These are phyloP conservation scores for Drosophila melanocephala DNA, from an alignment of 2,888 invertebrate species.

Conservation along the genomic window DNA sequence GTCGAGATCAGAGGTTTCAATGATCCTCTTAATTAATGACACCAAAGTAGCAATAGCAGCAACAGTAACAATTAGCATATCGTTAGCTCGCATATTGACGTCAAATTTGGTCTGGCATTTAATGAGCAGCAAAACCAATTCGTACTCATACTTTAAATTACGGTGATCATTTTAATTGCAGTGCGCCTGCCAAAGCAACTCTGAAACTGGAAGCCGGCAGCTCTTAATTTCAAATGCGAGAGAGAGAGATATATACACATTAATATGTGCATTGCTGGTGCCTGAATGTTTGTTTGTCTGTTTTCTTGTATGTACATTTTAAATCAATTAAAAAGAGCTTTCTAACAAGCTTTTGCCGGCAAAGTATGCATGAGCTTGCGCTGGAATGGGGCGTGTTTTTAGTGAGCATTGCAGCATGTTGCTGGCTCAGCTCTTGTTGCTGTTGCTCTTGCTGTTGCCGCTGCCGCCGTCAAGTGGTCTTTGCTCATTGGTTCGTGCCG, in stretches of 20 bases:
- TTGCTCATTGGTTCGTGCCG: constrained; percentile 58
- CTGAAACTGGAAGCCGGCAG: constrained; percentile 33
- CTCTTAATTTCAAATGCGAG: constrained; percentile 45
- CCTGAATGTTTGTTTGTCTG: constrained; percentile 6
- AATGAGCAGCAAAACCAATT: constrained; percentile 58
- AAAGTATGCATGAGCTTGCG: constrained; percentile 30
- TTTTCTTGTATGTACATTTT: constrained; percentile 40
- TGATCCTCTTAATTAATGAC: constrained; percentile 78
- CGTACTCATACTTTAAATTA: constrained; percentile 70
- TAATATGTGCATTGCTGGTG: constrained; percentile 1
- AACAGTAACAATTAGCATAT: constrained; percentile 76
- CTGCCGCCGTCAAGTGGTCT: constrained; percentile 49
- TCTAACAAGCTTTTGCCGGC: constrained; percentile 55
- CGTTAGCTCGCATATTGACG: constrained; percentile 78
- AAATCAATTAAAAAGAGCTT: constrained; percentile 67
- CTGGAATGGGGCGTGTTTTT: constrained; percentile 59
- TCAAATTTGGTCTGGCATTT: constrained; percentile 71
- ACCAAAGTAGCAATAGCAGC: constrained; percentile 29
- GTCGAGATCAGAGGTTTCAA: constrained; percentile 72
- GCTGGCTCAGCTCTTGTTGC: constrained; percentile 45
- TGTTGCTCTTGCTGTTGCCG: constrained; percentile 26
- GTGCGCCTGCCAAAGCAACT: constrained; percentile 69
- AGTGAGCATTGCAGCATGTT: constrained; percentile 65
- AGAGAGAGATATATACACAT: constrained; percentile 13
- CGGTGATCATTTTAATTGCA: constrained; percentile 80